phyloP scores from a whole-genome alignment of 2,113 vertebrate species.

The Paraplagusia blochii region DNA sequence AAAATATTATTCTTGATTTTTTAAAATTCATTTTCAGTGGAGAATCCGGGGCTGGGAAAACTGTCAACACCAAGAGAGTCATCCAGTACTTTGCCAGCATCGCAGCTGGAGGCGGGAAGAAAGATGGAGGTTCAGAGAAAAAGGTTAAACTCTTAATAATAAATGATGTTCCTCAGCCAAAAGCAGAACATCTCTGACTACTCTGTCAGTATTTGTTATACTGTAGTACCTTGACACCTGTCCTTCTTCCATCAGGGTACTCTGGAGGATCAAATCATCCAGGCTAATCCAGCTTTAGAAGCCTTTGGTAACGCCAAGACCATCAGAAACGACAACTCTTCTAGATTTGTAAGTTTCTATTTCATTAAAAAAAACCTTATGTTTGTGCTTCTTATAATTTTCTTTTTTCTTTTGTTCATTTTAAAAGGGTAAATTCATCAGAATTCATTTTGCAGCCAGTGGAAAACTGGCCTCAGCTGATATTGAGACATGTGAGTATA shows the following conservation, averaged over 20 bases:
- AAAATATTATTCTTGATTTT: neutral
- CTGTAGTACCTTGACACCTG: too few relatives aligned
- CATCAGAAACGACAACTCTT: conserved; percentile 89
- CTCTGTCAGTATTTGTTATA: too few relatives aligned
- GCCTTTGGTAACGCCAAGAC: conserved; percentile 88
- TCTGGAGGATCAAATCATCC: conserved; percentile 87
- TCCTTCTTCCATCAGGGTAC: conserved; percentile 68
- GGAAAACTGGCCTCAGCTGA: conserved; percentile 87
- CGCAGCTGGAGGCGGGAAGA: conserved; percentile 82
- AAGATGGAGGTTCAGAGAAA: conserved; percentile 76
- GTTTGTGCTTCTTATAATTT: neutral
- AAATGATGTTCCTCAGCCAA: too few relatives aligned
- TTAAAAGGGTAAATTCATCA: conserved; percentile 88
- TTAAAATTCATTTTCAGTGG: conserved; percentile 68
- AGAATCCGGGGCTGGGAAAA: conserved; percentile 94
- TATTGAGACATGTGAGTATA: conserved; percentile 85
- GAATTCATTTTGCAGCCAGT: conserved; percentile 86
- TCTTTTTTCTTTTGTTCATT: conserved; percentile 8
- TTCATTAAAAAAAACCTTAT: neutral
- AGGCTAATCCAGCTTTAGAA: conserved; percentile 82
- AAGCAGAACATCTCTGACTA: too few relatives aligned
- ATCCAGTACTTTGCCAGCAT: conserved; percentile 94
- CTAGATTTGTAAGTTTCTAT: conserved; percentile 80
- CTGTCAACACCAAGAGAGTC: conserved; percentile 91
- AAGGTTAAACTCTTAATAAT: conserved; percentile 70